Evolutionary conservation across 1,140 invertebrate genomes (phyloP), one percentile per base, ranked within the genome.

Genomic region (Ganaspis sp.): DNA sequence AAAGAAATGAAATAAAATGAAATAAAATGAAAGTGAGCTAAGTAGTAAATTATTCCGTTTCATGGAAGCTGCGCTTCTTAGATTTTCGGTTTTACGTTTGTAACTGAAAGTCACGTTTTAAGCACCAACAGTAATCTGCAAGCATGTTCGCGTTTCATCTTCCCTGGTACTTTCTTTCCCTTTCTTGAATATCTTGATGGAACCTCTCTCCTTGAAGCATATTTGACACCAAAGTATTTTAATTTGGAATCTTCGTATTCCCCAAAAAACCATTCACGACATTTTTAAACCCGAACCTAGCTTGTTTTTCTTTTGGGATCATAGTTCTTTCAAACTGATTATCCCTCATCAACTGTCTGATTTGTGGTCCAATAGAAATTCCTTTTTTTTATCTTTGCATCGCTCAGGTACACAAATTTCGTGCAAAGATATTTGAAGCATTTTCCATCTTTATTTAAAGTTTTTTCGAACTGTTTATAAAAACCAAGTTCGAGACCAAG

Each of bases 361-460:
- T 84, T 29, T 84, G 42, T 34, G 84, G 75, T 29, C 82, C 81
- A 58, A 75, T 76, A 75, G 84, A 84, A 49, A 42, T 42, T 42
- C n/a, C 40, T 15, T 9, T 42, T 42, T 42, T 42, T 42, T 9
- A 42, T 2, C 11, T 42, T 42, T 42, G 2, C 29, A 34, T 34
- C 29, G 6, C 29, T 34, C 6, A 34, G 6, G 2, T 34, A 6
- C 6, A 34, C 40, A 42, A 42, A 42, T 9, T 15, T 42, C 1
- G 1, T 9, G 12, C 40, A 12, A 42, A 42, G 40, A 42, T 42
- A 42, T 42, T 42, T 42, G 40, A 42, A 42, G 11, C 40, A 9
- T 12, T 42, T 42, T 6, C 29, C 6, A 2, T 34, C 29, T 34
- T 34, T 34, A 34, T 34, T 34, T 34, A 34, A 6, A 34, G 40